Percentiles rank a stretch among this genome's conserved stretches.
Conservation (phyloP, 2,888 invertebrate genomes). For the Drosophila falleni region DNA sequence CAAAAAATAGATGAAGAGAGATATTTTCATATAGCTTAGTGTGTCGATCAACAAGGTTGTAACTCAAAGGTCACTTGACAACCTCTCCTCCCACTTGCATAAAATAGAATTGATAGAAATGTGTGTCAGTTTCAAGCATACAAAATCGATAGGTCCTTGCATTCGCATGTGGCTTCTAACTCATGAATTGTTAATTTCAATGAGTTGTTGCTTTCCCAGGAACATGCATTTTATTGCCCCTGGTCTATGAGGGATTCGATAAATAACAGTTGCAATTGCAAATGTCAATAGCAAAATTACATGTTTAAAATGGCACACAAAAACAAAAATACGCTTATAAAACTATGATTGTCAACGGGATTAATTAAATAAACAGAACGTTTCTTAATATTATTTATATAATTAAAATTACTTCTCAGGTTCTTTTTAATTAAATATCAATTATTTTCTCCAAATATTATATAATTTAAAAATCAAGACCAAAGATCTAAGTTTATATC, state of each 20-base stretch:
- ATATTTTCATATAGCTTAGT: conserved; percentile 11
- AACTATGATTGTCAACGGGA: not conserved
- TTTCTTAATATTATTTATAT: not conserved
- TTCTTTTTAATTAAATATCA: not conserved
- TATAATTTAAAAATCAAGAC: not conserved
- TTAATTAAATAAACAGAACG: not conserved
- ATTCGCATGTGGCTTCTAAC: conserved; percentile 42
- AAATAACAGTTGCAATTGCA: conserved; percentile 2
- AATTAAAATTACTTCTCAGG: not conserved
- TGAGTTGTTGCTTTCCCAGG: not conserved
- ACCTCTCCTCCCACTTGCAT: not conserved
- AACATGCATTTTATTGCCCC: conserved; percentile 12
- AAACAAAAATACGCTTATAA: not conserved
- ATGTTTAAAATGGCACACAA: not conserved
- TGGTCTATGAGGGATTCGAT: not conserved
- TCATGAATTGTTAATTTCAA: conserved; percentile 42
- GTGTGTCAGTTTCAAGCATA: conserved; percentile 36
- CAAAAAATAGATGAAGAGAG: not conserved
- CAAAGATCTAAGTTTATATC: not conserved
- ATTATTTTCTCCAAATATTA: not conserved
- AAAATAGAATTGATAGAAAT: conserved; percentile 3
- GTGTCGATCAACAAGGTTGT: conserved; percentile 65
- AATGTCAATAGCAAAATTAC: not conserved
- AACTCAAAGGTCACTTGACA: conserved; percentile 30
- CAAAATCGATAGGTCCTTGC: conserved; percentile 47